Evolutionary conservation across 2,113 vertebrate species (phyloP).

Genomic region (Corvus hawaiiensis): DNA sequence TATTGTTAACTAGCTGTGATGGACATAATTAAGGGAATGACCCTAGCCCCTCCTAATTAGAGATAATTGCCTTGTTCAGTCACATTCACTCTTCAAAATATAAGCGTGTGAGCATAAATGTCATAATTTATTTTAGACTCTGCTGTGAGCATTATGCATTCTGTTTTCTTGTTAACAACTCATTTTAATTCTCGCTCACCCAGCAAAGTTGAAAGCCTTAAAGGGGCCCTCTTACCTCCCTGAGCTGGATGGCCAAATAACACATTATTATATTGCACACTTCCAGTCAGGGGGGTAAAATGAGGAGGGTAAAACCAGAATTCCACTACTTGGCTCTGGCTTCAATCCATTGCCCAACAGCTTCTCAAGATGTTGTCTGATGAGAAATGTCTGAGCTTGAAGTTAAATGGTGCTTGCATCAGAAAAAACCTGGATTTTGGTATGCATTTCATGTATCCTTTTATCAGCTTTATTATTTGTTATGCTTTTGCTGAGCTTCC

Average conservation of each 20-base stretch:
- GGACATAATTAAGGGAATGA: conserved; percentile 35
- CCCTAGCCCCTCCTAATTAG: background rate
- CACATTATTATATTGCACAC: background rate
- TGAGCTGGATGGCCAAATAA: background rate
- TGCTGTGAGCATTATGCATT: background rate
- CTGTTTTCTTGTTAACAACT: conserved; percentile 2
- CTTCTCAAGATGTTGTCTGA: background rate
- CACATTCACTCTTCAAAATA: background rate
- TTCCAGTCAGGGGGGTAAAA: background rate
- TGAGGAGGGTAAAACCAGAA: background rate
- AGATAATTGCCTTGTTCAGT: conserved; percentile 17
- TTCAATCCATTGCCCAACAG: background rate
- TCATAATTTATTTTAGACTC: background rate
- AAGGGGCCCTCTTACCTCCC: background rate
- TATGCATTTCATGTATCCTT: conserved; percentile 6
- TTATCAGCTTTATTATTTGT: conserved; percentile 47
- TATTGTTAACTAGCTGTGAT: conserved; percentile 53
- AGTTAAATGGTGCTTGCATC: background rate
- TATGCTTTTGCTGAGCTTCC: conserved; percentile 18
- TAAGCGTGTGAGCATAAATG: background rate
- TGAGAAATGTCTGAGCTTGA: background rate
- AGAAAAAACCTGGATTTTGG: background rate
- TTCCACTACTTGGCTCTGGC: background rate
- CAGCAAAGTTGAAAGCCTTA: background rate
- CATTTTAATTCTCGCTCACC: background rate